Evolutionary conservation across 2,888 invertebrate species (phyloP).

Genomic region (Dryomyza anilis): DNA sequence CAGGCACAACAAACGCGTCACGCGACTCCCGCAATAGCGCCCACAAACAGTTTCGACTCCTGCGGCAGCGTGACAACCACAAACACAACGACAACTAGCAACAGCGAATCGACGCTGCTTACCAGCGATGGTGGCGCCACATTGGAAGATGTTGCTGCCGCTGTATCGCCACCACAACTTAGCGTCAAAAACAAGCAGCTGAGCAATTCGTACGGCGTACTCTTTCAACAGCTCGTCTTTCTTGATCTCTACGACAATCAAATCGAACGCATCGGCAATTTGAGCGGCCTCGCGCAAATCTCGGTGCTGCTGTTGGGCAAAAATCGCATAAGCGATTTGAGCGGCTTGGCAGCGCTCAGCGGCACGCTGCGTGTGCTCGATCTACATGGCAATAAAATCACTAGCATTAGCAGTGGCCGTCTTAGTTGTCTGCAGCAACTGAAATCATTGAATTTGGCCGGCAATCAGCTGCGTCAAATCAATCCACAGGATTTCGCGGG

Average conservation of each 20-base stretch:
- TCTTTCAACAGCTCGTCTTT: conserved; percentile 76
- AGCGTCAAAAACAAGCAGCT: conserved; percentile 58
- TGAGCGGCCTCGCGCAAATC: conserved; percentile 78
- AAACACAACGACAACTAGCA: conserved; percentile 33
- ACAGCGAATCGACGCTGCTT: conserved; percentile 24
- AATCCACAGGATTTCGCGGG: conserved; percentile 79
- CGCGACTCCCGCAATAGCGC: conserved; percentile 18
- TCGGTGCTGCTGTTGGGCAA: conserved; percentile 89
- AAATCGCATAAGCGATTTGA: conserved; percentile 69
- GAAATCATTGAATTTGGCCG: conserved; percentile 90
- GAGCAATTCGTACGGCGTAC: conserved; percentile 50
- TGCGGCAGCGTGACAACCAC: conserved; percentile 35
- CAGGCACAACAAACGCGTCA: conserved; percentile 37
- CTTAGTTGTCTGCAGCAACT: conserved; percentile 72
- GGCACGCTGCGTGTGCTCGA: conserved; percentile 86
- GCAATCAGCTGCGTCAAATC: conserved; percentile 83
- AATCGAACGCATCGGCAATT: conserved; percentile 81
- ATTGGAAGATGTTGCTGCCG: conserved; percentile 26
- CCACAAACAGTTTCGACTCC: conserved; percentile 48
- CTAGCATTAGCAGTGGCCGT: conserved; percentile 58
- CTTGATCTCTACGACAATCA: conserved; percentile 95
- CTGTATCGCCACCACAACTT: conserved; percentile 42
- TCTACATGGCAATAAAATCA: conserved; percentile 90
- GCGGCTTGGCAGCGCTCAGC: conserved; percentile 52
- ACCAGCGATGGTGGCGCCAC: conserved; percentile 16